Percentiles rank a stretch among this genome's conserved stretches.
Evolutionary conservation across 2,888 invertebrate species (phyloP).

Genomic region (Bhutanitis thaidina): DNA sequence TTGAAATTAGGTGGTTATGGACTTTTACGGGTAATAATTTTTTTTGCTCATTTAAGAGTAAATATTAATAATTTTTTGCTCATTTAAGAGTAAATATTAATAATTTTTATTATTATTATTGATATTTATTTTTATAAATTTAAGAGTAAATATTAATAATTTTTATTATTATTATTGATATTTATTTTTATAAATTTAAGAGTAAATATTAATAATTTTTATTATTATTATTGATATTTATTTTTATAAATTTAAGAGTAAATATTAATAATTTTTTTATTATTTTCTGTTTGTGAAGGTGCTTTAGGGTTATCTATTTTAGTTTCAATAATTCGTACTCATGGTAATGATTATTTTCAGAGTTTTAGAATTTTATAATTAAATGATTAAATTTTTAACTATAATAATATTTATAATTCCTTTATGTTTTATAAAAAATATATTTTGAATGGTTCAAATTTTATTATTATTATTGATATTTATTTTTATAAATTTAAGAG

Average conservation of each 20-base stretch:
- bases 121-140: no score
- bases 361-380: constrained; percentile 63
- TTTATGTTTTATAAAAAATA: constrained; percentile 69
- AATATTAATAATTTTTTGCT: no score
- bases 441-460: constrained; percentile 77
- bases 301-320: constrained; percentile 82
- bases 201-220: constrained; percentile 80
- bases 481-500: constrained; percentile 62
- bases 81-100: no score
- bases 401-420: constrained; percentile 70
- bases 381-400: constrained; percentile 79
- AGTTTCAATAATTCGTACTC: constrained; percentile 80
- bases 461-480: constrained; percentile 71
- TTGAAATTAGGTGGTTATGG: constrained; percentile 85
- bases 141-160: no score
- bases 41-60: no score
- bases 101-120: no score
- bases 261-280: constrained; percentile 81
- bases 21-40: constrained; percentile 79
- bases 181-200: constrained; percentile 76
- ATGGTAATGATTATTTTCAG: constrained; percentile 83
- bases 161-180: constrained; percentile 70
- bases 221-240: constrained; percentile 81
- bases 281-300: constrained; percentile 83
- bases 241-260: constrained; percentile 66